These are phyloP conservation scores for Oostethus manadensis DNA, from an alignment of 2,113 vertebrate species.

Conservation along the genomic window DNA sequence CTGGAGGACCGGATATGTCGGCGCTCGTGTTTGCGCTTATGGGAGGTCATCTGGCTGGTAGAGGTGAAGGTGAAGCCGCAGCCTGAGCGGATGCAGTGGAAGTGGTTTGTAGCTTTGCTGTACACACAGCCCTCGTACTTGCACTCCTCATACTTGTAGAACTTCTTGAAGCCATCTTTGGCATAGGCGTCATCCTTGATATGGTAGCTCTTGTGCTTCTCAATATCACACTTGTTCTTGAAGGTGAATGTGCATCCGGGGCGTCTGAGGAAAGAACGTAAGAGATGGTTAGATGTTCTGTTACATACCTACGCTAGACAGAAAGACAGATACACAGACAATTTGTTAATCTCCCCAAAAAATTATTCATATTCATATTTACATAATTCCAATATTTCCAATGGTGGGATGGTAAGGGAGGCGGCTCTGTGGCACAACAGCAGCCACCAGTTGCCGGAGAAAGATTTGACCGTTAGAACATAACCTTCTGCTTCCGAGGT, in stretches of 20 bases:
- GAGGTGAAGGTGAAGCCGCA: conserved; percentile 99
- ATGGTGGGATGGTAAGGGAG: conserved; percentile 26
- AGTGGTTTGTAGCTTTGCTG: conserved; percentile 99
- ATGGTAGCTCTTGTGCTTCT: conserved; percentile 99
- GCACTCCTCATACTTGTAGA: conserved; percentile 99
- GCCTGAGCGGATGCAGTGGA: conserved; percentile 96
- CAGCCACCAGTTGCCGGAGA: not conserved
- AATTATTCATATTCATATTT: too few relatives aligned
- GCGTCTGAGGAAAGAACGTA: conserved; percentile 73
- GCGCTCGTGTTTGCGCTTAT: conserved; percentile 97
- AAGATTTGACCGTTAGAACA: too few relatives aligned
- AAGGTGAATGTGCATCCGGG: conserved; percentile 96
- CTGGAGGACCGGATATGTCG: conserved; percentile 89
- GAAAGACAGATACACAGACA: too few relatives aligned
- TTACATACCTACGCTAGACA: too few relatives aligned
- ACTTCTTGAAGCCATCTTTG: conserved; percentile 99
- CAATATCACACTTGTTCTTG: conserved; percentile 99
- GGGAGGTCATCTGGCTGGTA: conserved; percentile 99
- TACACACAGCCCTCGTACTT: conserved; percentile 98
- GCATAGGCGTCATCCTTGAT: conserved; percentile 98
- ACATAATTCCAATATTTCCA: conserved; percentile 34
- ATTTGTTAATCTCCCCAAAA: too few relatives aligned
- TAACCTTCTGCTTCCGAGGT: too few relatives aligned
- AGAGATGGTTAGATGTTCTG: conserved; percentile 4
- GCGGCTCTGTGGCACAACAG: conserved; percentile 11